These are phyloP conservation scores for Dinoponera quadriceps DNA, from an alignment of 1,140 invertebrate genomes.

Conservation along the genomic window DNA sequence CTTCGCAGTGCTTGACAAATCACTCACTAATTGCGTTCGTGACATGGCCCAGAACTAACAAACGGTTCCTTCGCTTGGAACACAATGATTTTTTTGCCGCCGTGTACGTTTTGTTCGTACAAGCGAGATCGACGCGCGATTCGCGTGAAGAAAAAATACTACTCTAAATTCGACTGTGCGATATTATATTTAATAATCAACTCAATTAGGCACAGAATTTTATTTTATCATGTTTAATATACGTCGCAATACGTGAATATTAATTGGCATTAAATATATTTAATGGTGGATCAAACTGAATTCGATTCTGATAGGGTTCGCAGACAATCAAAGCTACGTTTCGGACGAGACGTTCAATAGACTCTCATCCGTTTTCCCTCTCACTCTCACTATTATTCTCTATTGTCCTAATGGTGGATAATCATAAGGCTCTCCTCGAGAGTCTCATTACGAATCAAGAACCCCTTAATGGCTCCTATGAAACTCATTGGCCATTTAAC, in stretches of 20 bases:
- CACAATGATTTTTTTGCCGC: slow-evolving; percentile 59
- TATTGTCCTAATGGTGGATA: slow-evolving; percentile 81
- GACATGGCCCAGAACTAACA: slow-evolving; percentile 83
- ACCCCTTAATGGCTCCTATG: slow-evolving; percentile 76
- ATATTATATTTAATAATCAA: background rate
- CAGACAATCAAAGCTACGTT: slow-evolving; percentile 20
- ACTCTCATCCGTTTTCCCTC: slow-evolving; percentile 15
- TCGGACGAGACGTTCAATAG: slow-evolving; percentile 67
- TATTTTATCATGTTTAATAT: background rate
- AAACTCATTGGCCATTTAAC: slow-evolving; percentile 81
- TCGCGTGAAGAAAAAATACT: background rate
- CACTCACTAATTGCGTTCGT: slow-evolving; percentile 86
- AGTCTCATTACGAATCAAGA: slow-evolving; percentile 82
- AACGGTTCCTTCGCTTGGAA: slow-evolving; percentile 77
- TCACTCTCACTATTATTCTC: slow-evolving; percentile 74
- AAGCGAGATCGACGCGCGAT: background rate
- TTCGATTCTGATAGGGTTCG: slow-evolving; percentile 21
- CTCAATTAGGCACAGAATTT: background rate
- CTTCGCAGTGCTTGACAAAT: slow-evolving; percentile 82
- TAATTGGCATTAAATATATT: background rate
- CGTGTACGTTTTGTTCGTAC: slow-evolving; percentile 11
- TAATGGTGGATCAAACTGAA: background rate
- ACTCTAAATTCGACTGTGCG: background rate
- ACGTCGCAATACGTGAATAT: background rate
- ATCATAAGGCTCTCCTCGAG: slow-evolving; percentile 81